Conservation (phyloP, 2,113 vertebrate genomes). For the Labeo catla region DNA sequence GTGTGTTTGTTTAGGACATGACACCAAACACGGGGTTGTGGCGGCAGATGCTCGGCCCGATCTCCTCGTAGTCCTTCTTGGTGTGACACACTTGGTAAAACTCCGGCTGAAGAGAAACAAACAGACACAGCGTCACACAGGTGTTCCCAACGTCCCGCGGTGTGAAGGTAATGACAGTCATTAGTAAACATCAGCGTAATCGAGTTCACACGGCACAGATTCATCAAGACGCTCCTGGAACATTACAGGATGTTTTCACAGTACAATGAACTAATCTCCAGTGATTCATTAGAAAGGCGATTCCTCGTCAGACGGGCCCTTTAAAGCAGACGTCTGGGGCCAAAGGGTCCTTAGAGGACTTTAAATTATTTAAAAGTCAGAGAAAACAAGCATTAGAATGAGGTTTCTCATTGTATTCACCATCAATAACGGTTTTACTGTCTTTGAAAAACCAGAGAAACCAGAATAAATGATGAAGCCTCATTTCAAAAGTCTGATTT, state of each 20-base stretch:
- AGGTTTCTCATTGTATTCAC: too few relatives aligned
- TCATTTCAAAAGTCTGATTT: too few relatives aligned
- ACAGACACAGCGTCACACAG: neutral
- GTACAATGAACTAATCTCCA: neutral
- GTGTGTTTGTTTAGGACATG: slow-evolving; percentile 86
- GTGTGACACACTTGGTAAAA: slow-evolving; percentile 99
- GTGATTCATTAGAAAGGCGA: neutral
- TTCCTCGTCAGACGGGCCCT: neutral
- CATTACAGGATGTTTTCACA: neutral
- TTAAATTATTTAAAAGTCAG: neutral
- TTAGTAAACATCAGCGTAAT: neutral
- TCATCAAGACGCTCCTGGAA: neutral
- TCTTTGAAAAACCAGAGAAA: too few relatives aligned
- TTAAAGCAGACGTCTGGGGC: neutral
- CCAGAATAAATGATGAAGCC: too few relatives aligned
- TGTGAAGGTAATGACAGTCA: neutral
- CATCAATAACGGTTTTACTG: too few relatives aligned
- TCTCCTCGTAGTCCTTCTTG: slow-evolving; percentile 99
- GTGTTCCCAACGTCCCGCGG: neutral
- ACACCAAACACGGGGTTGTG: slow-evolving; percentile 99
- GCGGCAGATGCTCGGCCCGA: slow-evolving; percentile 99
- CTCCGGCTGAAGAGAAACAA: slow-evolving; percentile 81
- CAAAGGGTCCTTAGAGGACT: neutral
- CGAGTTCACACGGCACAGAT: neutral
- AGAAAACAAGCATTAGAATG: neutral